phyloP scores from a whole-genome alignment of 2,113 vertebrate species.

The Cyphomyrus discorhynchus region DNA sequence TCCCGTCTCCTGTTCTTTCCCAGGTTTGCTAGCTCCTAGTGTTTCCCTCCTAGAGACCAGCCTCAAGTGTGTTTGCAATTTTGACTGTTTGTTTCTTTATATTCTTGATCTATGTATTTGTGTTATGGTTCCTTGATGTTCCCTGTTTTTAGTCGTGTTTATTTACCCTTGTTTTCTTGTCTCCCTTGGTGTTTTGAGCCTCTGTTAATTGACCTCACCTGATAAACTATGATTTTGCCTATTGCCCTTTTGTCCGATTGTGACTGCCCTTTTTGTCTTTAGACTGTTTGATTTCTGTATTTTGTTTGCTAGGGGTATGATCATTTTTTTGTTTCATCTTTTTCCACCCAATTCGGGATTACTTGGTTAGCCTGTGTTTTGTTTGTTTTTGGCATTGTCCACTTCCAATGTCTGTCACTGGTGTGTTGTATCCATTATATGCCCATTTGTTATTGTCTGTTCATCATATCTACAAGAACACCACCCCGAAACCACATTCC shows the following conservation, averaged over 20 bases:
- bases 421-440: neutral
- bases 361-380: neutral
- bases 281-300: neutral
- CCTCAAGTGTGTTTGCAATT: neutral
- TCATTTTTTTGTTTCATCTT: neutral
- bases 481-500: neutral
- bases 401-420: too few species aligned
- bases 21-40: neutral
- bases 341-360: neutral
- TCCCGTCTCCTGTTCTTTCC: neutral
- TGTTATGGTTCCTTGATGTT: neutral
- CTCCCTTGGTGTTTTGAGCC: neutral
- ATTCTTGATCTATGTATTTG: neutral
- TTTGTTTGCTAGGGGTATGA: neutral
- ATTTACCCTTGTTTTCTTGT: neutral
- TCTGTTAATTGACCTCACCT: neutral
- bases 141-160: neutral
- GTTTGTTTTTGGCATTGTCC: too few species aligned
- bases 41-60: neutral
- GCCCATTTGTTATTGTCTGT: neutral
- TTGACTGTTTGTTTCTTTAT: neutral
- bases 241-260: neutral
- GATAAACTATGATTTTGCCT: neutral
- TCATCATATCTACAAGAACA: neutral
- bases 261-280: neutral